A percentile compares a stretch with the other conserved stretches of the same genome.
Evolutionary conservation across 2,797 vertebrate species (phyloP).

Genomic region (Characodon lateralis): DNA sequence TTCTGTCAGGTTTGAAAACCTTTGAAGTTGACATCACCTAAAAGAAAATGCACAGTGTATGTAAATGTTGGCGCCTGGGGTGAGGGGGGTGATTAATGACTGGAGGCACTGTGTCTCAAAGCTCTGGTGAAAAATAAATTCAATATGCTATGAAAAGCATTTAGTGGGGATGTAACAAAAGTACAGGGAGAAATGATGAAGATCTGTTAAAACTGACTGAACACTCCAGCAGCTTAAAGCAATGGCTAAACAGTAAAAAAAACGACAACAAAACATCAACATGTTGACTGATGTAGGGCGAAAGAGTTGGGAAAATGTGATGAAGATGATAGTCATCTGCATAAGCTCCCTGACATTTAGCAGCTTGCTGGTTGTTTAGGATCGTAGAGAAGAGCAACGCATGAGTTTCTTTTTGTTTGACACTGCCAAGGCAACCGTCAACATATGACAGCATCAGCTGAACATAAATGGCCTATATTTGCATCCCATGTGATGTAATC

Average conservation of each 20-base stretch:
- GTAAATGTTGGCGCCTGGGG: too few species aligned
- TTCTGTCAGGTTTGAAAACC: neutral
- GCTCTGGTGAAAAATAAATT: neutral
- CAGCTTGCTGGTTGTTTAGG: conserved; percentile 1
- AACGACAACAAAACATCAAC: too few species aligned
- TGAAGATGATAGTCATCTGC: neutral
- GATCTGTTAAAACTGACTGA: neutral
- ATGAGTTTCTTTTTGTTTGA: neutral
- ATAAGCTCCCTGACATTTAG: neutral
- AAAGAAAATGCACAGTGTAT: neutral
- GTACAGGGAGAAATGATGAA: neutral
- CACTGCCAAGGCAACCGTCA: neutral
- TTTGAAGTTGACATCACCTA: neutral
- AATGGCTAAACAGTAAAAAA: neutral
- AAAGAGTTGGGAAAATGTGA: neutral
- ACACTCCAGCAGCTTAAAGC: neutral
- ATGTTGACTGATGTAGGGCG: neutral
- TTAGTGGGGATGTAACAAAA: neutral
- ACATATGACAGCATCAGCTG: neutral
- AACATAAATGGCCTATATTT: neutral
- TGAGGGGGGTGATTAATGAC: neutral
- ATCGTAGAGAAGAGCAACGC: neutral
- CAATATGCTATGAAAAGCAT: neutral
- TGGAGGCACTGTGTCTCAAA: neutral
- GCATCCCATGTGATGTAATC: neutral